phyloP scores from a whole-genome alignment of 92 coral and sea anemone genomes.

The Phenganax subtilis region DNA sequence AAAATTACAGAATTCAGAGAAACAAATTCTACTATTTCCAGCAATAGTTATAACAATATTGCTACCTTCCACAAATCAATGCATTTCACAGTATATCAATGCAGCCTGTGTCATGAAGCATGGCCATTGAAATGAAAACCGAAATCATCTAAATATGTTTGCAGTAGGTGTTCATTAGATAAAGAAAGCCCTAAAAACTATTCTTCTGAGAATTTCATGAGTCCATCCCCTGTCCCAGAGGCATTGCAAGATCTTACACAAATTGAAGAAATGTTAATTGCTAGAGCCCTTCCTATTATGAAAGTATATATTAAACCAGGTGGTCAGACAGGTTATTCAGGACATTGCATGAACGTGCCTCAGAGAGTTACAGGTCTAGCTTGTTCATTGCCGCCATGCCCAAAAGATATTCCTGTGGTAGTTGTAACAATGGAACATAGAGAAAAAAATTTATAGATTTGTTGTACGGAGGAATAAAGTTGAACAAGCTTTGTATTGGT shows the following conservation, averaged over 20 bases:
- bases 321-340: constrained; percentile 53
- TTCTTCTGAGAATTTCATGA: constrained; percentile 54
- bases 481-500: constrained; percentile 30
- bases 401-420: constrained; percentile 37
- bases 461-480: constrained; percentile 43
- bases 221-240: constrained; percentile 53
- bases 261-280: constrained; percentile 56
- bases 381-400: constrained; percentile 38
- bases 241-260: constrained; percentile 50
- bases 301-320: constrained; percentile 46
- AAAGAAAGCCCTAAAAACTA: constrained; percentile 50
- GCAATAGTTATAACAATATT: constrained; percentile 35
- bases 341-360: constrained; percentile 50
- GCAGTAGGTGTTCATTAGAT: constrained; percentile 52
- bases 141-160: constrained; percentile 27
- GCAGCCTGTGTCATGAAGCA: constrained; percentile 51
- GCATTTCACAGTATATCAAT: constrained; percentile 45
- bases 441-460: constrained; percentile 42
- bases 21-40: constrained; percentile 26
- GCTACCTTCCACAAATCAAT: constrained; percentile 41
- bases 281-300: constrained; percentile 53
- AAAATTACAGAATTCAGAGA: too few relatives aligned
- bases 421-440: constrained; percentile 47
- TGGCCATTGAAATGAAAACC: constrained; percentile 47
- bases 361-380: constrained; percentile 43